These are phyloP conservation scores for Spilarctia lutea DNA, from an alignment of 2,888 invertebrate genomes.

Conservation along the genomic window DNA sequence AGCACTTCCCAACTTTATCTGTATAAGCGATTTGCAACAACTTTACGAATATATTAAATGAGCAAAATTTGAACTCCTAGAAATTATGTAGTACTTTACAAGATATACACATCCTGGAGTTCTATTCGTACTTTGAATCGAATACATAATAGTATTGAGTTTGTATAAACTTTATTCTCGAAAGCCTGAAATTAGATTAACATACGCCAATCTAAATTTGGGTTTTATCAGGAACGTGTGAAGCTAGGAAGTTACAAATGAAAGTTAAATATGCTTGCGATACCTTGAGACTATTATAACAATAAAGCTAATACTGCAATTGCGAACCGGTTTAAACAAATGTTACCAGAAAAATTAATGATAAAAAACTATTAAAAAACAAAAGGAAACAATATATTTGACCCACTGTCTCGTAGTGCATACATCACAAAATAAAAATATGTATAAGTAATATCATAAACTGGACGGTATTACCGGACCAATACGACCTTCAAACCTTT, in stretches of 20 bases:
- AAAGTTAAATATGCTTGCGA: not conserved
- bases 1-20: not conserved
- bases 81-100: not conserved
- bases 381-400: too few species aligned
- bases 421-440: too few species aligned
- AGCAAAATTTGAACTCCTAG: not conserved
- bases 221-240: not conserved
- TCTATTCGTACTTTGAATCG: not conserved
- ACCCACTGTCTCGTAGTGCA: too few species aligned
- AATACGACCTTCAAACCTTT: too few species aligned
- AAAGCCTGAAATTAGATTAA: not conserved
- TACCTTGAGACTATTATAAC: not conserved
- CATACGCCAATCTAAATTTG: not conserved
- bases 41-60: not conserved
- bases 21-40: not conserved
- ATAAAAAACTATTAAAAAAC: too few species aligned
- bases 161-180: not conserved
- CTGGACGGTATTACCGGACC: too few species aligned
- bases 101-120: not conserved
- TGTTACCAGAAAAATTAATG: too few species aligned
- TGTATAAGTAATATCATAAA: too few species aligned
- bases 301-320: not conserved
- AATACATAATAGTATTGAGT: not conserved
- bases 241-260: not conserved
- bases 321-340: too few species aligned